These are phyloP conservation scores for Cremastobaeus sp. DNA, from an alignment of 2,888 invertebrate species.

Conservation along the genomic window DNA sequence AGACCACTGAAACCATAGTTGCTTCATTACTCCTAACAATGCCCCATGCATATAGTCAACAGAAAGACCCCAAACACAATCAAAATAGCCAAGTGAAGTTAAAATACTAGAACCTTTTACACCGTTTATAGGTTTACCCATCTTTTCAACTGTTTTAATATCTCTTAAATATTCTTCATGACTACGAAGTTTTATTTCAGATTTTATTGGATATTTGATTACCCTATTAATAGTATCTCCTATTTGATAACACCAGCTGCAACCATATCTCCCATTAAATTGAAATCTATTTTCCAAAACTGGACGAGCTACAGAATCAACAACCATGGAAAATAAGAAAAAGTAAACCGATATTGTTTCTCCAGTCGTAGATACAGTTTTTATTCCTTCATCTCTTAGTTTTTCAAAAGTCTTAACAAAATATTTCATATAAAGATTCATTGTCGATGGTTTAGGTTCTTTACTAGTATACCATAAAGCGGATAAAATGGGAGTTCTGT, in stretches of 20 bases:
- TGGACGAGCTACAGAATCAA: slow-evolving; percentile 31
- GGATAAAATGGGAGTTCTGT: neutral
- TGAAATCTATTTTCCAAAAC: slow-evolving; percentile 22
- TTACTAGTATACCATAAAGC: slow-evolving; percentile 7
- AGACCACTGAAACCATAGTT: slow-evolving; percentile 5
- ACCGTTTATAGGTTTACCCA: slow-evolving; percentile 10
- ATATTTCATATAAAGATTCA: slow-evolving; percentile 2
- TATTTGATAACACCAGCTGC: slow-evolving; percentile 31
- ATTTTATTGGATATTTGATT: slow-evolving; percentile 2
- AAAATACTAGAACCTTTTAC: slow-evolving; percentile 25
- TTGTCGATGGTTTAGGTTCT: neutral
- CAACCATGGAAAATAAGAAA: neutral
- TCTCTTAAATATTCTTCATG: slow-evolving; percentile 16
- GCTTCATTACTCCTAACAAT: slow-evolving; percentile 2
- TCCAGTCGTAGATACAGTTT: neutral
- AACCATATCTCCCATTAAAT: slow-evolving; percentile 4
- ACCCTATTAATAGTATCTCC: neutral
- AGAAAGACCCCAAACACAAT: slow-evolving; percentile 46
- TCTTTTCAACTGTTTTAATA: neutral
- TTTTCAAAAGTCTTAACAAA: neutral
- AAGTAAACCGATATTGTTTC: neutral
- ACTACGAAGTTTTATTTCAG: neutral
- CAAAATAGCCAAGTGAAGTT: slow-evolving; percentile 13
- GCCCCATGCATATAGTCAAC: slow-evolving; percentile 41
- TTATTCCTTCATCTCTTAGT: neutral